Conservation (phyloP, 2,888 invertebrate genomes). For the Heptascelio sp. region DNA sequence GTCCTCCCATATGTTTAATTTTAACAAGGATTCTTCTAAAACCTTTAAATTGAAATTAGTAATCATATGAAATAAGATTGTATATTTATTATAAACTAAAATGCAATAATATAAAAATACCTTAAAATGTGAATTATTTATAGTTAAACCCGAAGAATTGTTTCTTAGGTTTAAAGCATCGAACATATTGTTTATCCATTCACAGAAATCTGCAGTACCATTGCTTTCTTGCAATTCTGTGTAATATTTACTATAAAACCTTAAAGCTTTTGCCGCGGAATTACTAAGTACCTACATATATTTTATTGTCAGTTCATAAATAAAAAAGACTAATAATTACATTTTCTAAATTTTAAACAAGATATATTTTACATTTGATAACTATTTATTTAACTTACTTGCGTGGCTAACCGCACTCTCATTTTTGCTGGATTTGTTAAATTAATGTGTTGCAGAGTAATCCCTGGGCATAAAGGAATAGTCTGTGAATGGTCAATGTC, state of each 20-base stretch:
- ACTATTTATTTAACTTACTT: not conserved
- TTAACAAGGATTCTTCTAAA: not conserved
- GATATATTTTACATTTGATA: too few species aligned
- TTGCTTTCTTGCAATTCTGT: not conserved
- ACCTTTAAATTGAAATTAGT: not conserved
- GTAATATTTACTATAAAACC: not conserved
- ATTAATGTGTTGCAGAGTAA: not conserved
- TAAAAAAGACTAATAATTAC: not conserved
- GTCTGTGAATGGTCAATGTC: not conserved
- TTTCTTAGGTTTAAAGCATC: not conserved
- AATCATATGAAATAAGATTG: not conserved
- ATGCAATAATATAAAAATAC: not conserved
- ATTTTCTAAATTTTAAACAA: not conserved
- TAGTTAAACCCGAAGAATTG: not conserved
- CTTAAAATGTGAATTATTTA: not conserved
- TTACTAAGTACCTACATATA: not conserved
- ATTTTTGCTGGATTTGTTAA: not conserved
- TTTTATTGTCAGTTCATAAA: not conserved
- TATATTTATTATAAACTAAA: too few species aligned
- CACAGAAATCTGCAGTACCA: not conserved
- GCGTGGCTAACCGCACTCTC: not conserved
- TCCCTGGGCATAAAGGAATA: not conserved
- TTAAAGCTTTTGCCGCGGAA: not conserved
- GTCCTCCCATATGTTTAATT: conserved; percentile 9
- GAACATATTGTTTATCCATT: not conserved